phyloP scores from a whole-genome alignment of 2,888 invertebrate genomes.

The Chymomyza procnemis region DNA sequence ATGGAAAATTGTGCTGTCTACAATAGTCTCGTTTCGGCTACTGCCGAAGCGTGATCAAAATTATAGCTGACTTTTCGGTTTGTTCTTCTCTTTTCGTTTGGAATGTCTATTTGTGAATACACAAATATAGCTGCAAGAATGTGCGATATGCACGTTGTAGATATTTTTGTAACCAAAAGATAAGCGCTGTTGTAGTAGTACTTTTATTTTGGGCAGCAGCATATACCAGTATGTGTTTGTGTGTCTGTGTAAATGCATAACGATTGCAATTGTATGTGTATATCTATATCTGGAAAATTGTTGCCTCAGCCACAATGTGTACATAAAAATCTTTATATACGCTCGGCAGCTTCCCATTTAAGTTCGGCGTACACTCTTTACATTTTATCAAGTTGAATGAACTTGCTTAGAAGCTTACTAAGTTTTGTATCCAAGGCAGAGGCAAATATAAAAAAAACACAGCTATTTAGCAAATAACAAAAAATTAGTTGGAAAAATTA shows the following conservation, averaged over 20 bases:
- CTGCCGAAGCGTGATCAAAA: constrained; percentile 41
- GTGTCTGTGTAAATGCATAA: constrained; percentile 1
- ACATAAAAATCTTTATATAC: neutral
- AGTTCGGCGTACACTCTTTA: neutral
- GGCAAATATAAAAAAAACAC: neutral
- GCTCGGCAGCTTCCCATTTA: neutral
- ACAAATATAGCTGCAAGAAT: constrained; percentile 22
- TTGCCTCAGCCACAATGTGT: constrained; percentile 11
- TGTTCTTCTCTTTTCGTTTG: constrained; percentile 41
- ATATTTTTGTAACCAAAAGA: constrained; percentile 3
- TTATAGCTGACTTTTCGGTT: neutral
- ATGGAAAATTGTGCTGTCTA: neutral
- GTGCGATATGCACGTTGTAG: constrained; percentile 41
- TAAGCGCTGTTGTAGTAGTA: neutral
- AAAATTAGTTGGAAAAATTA: neutral
- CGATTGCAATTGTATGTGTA: neutral
- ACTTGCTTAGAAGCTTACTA: constrained; percentile 35
- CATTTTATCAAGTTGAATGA: constrained; percentile 54
- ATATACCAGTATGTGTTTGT: neutral
- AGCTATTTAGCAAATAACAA: neutral
- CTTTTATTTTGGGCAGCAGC: neutral
- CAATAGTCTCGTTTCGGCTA: neutral
- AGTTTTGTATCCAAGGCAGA: constrained; percentile 18
- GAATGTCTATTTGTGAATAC: constrained; percentile 61
- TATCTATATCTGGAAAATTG: constrained; percentile 1